These are phyloP conservation scores for Actinemys pallida DNA, from an alignment of 2,113 vertebrate species.

Conservation along the genomic window DNA sequence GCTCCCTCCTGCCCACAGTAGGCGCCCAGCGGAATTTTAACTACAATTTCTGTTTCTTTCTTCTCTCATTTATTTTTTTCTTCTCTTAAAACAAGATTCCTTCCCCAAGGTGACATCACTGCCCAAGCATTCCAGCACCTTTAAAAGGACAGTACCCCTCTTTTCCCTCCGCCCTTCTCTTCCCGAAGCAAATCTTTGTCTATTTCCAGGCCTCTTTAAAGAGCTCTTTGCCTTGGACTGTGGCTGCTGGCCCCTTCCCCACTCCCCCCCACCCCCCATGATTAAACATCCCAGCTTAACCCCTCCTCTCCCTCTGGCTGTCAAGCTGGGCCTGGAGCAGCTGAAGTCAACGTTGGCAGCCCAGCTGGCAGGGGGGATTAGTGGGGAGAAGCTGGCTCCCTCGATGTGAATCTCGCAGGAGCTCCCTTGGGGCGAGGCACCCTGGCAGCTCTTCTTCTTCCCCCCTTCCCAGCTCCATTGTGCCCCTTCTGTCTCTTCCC, in stretches of 20 bases:
- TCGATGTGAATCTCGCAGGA: not conserved
- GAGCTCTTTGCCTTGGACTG: not conserved
- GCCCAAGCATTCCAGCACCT: slow-evolving; percentile 26
- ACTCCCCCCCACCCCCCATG: rapidly evolving
- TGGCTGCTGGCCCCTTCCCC: not conserved
- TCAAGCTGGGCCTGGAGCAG: not conserved
- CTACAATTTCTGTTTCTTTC: slow-evolving; percentile 55
- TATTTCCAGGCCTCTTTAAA: not conserved
- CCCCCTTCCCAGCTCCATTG: not conserved
- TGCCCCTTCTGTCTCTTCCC: not conserved
- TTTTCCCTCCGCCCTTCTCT: not conserved
- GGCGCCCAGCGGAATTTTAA: slow-evolving; percentile 28
- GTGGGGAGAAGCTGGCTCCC: not conserved
- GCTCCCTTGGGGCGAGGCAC: not conserved
- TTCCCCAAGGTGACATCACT: slow-evolving; percentile 53
- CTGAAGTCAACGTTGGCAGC: not conserved
- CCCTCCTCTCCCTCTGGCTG: not conserved
- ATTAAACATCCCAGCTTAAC: not conserved
- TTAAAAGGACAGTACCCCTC: slow-evolving; percentile 5
- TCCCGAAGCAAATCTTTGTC: not conserved
- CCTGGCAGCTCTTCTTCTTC: not conserved
- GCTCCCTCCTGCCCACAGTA: not conserved
- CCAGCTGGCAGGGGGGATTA: not conserved
- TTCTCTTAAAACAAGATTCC: slow-evolving; percentile 66
- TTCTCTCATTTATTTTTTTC: slow-evolving; percentile 43